Evolutionary conservation across 2,113 vertebrate species (phyloP).

Genomic region (Mobula birostris): DNA sequence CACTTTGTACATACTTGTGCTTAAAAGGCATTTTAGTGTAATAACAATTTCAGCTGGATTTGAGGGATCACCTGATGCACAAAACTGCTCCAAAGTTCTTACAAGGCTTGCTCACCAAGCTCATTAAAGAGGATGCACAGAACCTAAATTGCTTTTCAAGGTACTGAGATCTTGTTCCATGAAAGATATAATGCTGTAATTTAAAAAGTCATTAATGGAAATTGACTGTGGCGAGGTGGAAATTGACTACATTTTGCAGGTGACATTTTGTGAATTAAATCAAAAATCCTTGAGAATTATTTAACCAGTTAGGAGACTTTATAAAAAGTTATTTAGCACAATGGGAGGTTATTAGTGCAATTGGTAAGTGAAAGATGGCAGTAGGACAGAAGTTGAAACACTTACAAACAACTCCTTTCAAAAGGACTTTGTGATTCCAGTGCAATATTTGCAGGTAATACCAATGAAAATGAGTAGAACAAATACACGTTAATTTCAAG

Average conservation of each 20-base stretch:
- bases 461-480: background rate
- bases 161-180: background rate
- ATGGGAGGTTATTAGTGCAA: background rate
- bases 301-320: conserved; percentile 1
- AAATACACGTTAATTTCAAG: background rate
- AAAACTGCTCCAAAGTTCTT: background rate
- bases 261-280: background rate
- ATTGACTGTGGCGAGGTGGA: background rate
- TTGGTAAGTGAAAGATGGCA: background rate
- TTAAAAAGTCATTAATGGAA: conserved; percentile 28
- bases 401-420: background rate
- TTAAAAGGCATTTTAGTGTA: background rate
- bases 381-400: background rate
- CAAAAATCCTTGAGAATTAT: background rate
- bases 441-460: background rate
- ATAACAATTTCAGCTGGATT: background rate
- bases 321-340: background rate
- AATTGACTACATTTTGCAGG: background rate
- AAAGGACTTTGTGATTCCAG: background rate
- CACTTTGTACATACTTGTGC: background rate
- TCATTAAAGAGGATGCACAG: background rate
- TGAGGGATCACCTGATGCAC: background rate
- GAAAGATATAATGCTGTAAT: conserved; percentile 18
- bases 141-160: conserved; percentile 4
- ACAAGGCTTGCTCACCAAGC: background rate